A percentile compares a stretch with the other conserved stretches of the same genome.
phyloP scores from a whole-genome alignment of 2,113 vertebrate genomes.

The Leuciscus idus region DNA sequence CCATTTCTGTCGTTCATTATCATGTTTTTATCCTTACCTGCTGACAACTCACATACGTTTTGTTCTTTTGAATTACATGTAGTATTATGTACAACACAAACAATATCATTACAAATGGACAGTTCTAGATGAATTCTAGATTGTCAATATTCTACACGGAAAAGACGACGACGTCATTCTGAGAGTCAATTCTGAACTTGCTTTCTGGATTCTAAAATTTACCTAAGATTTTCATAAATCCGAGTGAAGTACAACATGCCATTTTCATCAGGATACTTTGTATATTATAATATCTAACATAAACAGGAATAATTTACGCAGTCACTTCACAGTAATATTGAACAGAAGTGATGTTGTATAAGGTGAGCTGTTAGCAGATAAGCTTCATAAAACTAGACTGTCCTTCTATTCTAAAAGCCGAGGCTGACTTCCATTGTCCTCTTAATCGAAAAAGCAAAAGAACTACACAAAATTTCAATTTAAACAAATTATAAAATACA shows the following conservation, averaged over 20 bases:
- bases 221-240: background rate
- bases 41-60: conserved; percentile 9
- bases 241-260: background rate
- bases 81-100: conserved; percentile 13
- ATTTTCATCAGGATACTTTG: background rate
- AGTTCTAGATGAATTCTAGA: background rate
- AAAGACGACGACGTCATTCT: background rate
- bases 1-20: background rate
- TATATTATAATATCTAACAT: background rate
- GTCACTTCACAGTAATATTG: background rate
- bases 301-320: background rate
- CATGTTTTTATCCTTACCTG: background rate
- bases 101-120: background rate
- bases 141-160: background rate
- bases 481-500: conserved; percentile 25
- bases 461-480: background rate
- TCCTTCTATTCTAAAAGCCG: background rate
- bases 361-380: conserved; percentile 32
- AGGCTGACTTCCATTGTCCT: background rate
- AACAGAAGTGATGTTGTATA: background rate
- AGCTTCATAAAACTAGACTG: background rate
- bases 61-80: background rate
- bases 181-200: background rate
- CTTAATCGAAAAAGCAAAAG: background rate
- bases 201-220: background rate